Evolutionary conservation across 1,140 invertebrate genomes (phyloP).

Genomic region (Philotrypesis tridentata): DNA sequence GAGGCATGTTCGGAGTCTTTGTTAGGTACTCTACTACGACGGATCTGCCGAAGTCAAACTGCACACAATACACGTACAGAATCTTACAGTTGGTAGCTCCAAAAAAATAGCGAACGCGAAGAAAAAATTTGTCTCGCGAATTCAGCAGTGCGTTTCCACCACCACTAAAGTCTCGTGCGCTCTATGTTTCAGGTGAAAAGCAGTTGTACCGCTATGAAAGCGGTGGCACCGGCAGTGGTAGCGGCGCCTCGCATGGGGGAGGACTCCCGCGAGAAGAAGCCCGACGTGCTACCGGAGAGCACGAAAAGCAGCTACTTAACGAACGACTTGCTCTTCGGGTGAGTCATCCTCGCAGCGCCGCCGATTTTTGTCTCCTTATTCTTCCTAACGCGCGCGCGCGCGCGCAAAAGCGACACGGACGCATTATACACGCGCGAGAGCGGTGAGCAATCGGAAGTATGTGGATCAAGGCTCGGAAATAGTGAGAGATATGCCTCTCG

Average conservation of each 20-base stretch:
- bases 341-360: slow-evolving; percentile 34
- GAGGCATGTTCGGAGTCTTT: not conserved
- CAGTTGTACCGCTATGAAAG: not conserved
- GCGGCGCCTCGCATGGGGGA: not conserved
- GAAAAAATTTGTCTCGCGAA: not conserved
- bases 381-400: slow-evolving; percentile 30
- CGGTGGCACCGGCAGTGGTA: not conserved
- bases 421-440: not conserved
- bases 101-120: no score
- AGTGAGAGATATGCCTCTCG: slow-evolving; percentile 12
- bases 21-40: not conserved
- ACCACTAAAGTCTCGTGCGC: not conserved
- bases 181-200: slow-evolving; percentile 18
- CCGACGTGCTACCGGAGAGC: slow-evolving; percentile 24
- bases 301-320: slow-evolving; percentile 10
- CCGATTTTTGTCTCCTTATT: slow-evolving; percentile 44
- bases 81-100: no score
- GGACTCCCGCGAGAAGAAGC: slow-evolving; percentile 29
- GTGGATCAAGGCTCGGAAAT: slow-evolving; percentile 44
- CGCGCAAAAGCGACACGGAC: not conserved
- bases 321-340: slow-evolving; percentile 21
- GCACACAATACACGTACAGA: no score
- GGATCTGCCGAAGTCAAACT: no score
- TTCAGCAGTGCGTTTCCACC: not conserved
- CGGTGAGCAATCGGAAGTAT: slow-evolving; percentile 50